Evolutionary conservation across 2,888 invertebrate species (phyloP).

Genomic region (Notocelia uddmanniana): DNA sequence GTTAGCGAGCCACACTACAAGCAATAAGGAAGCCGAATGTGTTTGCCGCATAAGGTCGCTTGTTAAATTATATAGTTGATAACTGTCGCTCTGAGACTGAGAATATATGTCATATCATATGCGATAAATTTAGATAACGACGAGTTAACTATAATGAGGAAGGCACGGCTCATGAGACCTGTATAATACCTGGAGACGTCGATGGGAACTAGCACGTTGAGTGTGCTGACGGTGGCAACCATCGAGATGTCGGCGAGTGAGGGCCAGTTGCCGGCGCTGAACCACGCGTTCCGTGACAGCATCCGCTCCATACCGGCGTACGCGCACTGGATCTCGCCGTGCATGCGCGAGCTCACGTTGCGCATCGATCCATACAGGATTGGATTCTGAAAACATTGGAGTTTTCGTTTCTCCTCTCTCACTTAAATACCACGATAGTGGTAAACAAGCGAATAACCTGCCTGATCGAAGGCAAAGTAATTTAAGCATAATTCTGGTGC

Average conservation of each 20-base stretch:
- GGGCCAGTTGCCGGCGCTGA: slow-evolving; percentile 60
- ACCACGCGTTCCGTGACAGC: slow-evolving; percentile 59
- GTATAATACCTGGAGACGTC: background rate
- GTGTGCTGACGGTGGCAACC: slow-evolving; percentile 68
- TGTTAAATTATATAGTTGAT: no score
- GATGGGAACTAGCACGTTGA: slow-evolving; percentile 67
- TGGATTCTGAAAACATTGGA: slow-evolving; percentile 60
- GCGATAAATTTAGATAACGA: no score
- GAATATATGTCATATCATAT: no score
- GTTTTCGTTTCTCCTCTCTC: background rate
- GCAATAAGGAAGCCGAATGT: no score
- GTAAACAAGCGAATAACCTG: no score
- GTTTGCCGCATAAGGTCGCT: no score
- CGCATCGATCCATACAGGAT: slow-evolving; percentile 67
- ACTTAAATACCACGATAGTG: no score
- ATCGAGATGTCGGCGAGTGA: slow-evolving; percentile 67
- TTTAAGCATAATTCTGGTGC: no score
- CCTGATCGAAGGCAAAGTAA: no score
- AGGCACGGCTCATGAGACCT: background rate
- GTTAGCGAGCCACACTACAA: no score
- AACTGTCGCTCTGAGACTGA: no score
- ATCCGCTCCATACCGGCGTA: slow-evolving; percentile 66
- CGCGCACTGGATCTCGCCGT: slow-evolving; percentile 62
- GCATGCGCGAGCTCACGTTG: slow-evolving; percentile 58
- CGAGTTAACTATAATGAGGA: no score